Percentiles rank a stretch among this genome's conserved stretches.
Conservation (phyloP, 2,113 vertebrate genomes). For the Nycticebus coucang region DNA sequence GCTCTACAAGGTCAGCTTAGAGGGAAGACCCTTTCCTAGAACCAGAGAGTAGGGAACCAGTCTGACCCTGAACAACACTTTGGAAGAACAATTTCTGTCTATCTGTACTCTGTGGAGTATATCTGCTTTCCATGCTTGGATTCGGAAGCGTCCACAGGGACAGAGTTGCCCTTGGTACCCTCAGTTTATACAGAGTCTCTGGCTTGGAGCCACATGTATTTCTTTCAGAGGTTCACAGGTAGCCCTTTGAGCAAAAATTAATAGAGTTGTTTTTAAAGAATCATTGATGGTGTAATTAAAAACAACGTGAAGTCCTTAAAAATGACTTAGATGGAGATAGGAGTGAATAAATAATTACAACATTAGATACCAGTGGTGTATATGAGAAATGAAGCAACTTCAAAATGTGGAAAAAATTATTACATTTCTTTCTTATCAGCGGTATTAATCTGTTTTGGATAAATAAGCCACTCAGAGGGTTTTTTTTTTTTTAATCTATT, state of each 20-base stretch:
- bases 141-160: neutral
- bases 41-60: neutral
- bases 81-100: neutral
- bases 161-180: too few species aligned
- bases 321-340: neutral
- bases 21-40: neutral
- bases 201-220: neutral
- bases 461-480: neutral
- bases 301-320: neutral
- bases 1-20: rapidly evolving
- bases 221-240: neutral
- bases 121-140: neutral
- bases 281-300: neutral
- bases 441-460: neutral
- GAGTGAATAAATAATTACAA: neutral
- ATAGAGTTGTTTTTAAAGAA: neutral
- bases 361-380: too few species aligned
- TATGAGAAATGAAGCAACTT: neutral
- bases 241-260: neutral
- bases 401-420: neutral
- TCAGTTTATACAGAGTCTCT: neutral
- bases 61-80: neutral
- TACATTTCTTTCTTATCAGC: neutral
- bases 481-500: neutral
- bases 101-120: neutral